These are phyloP conservation scores for Argyrosomus japonicus DNA, from an alignment of 2,113 vertebrate genomes.

Conservation along the genomic window DNA sequence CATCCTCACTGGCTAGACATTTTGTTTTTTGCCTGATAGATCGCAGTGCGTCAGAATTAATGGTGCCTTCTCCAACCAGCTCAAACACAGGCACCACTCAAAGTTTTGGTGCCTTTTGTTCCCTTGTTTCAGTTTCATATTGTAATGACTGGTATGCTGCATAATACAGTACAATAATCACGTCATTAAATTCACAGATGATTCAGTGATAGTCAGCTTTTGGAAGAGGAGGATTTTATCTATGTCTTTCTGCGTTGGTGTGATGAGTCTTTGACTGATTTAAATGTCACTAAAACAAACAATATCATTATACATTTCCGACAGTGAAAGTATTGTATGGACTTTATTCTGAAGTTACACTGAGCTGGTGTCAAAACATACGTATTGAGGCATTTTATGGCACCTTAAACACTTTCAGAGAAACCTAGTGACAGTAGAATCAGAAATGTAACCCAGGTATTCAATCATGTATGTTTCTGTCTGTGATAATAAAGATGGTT, in stretches of 20 bases:
- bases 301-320: not conserved
- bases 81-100: conserved; percentile 10
- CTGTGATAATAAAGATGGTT: not conserved
- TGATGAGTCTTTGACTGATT: conserved; percentile 13
- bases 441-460: not conserved
- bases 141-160: not conserved
- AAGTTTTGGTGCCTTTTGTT: conserved; percentile 19
- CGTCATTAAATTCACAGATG: conserved; percentile 11
- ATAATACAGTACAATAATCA: conserved; percentile 10
- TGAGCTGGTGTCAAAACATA: not conserved
- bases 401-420: not conserved
- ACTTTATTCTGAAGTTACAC: not conserved
- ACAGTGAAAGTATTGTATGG: not conserved
- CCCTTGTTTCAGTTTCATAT: conserved; percentile 1
- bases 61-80: not conserved
- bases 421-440: not conserved
- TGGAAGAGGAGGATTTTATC: conserved; percentile 28
- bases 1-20: not conserved
- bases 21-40: not conserved
- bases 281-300: conserved; percentile 15
- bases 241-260: not conserved
- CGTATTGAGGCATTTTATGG: not conserved
- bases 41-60: conserved; percentile 10
- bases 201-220: conserved; percentile 37
- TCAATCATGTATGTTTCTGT: not conserved